A percentile compares a stretch with the other conserved stretches of the same genome.
These are phyloP conservation scores for Anguilla anguilla DNA, from an alignment of 2,797 vertebrate genomes.

Conservation along the genomic window DNA sequence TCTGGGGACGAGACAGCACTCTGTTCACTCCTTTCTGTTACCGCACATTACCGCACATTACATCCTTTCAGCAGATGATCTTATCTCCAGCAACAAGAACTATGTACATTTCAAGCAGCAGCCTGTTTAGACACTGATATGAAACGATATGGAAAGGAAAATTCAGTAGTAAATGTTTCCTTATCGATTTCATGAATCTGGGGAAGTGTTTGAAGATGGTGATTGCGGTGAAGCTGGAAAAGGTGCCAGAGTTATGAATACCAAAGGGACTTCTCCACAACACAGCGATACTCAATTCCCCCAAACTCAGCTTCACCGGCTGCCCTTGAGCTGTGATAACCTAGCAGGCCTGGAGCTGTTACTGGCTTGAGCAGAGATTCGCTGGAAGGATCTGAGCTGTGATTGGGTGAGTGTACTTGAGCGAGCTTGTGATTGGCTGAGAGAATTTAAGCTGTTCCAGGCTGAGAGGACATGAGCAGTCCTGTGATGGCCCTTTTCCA, in stretches of 20 bases:
- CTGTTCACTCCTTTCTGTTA: not conserved
- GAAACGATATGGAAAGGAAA: not conserved
- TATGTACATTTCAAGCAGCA: not conserved
- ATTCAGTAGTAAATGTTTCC: not conserved
- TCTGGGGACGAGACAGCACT: constrained; percentile 63
- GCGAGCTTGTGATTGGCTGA: not conserved
- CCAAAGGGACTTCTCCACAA: not conserved
- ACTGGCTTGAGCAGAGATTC: too few relatives aligned
- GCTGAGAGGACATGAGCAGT: not conserved
- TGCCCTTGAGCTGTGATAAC: too few relatives aligned
- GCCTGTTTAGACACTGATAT: not conserved
- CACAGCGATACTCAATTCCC: not conserved
- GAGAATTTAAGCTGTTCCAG: not conserved
- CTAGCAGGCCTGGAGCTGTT: not conserved
- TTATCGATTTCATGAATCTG: not conserved
- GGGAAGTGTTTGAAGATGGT: not conserved
- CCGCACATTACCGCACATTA: not conserved
- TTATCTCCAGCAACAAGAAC: not conserved
- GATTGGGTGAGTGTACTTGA: not conserved
- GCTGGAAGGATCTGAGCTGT: not conserved
- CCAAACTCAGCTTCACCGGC: too few relatives aligned
- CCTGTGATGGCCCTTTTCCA: too few relatives aligned
- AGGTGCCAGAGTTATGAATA: not conserved
- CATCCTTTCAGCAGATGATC: not conserved
- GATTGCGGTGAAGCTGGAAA: not conserved